Base-by-base conservation (phyloP, 2,888 invertebrate genomes). In the Heterodera filipjevi region DNA sequence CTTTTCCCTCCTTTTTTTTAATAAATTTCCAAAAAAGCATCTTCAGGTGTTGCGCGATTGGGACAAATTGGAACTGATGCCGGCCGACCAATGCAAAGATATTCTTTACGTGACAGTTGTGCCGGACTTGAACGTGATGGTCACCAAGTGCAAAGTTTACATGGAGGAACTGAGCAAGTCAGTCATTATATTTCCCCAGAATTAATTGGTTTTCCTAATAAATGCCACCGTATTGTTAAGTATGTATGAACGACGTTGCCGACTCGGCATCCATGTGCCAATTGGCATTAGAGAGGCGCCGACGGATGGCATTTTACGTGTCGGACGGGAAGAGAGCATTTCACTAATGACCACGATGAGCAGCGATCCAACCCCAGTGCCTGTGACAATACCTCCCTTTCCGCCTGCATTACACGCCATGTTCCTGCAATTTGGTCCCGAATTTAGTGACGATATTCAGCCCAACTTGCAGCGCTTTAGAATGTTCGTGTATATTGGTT, bases 21-120 rank as follows among this genome's bases (percentile, higher is more conserved):
- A n/a, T n/a, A n/a, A n/a, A n/a, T n/a, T n/a, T n/a, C n/a, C n/a
- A n/a, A n/a, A n/a, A n/a, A n/a, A n/a, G n/a, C n/a, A n/a, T 64
- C 79, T 82, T 39, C 76, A 79, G 71, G 77, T 82, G 64, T 71
- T 81, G 14, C 75, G 79, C 68, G 79, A 79, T 59, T 91, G 92
- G 92, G 98, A 99, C 90, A 94, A 95, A 87, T 92, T 98, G n/a
- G 91, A 95, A n/a, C 91, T 99, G 19, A 97, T 98, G 90, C 99
- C 99, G 0, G 96, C 95, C 90, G 94, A 96, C n/a, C 94, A 95
- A 89, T 92, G 95, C 8, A 92, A 97, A 49, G 97, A 99, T 90
- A 93, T 99, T 1, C 95, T 95, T 35, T 99, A 98, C 90, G 92
- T 97, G 64, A 95, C 97, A 12, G 93, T 99, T 0, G 94, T 95